Evolutionary conservation across 2,797 vertebrate genomes (phyloP).

Genomic region (Megaceryle alcyon): DNA sequence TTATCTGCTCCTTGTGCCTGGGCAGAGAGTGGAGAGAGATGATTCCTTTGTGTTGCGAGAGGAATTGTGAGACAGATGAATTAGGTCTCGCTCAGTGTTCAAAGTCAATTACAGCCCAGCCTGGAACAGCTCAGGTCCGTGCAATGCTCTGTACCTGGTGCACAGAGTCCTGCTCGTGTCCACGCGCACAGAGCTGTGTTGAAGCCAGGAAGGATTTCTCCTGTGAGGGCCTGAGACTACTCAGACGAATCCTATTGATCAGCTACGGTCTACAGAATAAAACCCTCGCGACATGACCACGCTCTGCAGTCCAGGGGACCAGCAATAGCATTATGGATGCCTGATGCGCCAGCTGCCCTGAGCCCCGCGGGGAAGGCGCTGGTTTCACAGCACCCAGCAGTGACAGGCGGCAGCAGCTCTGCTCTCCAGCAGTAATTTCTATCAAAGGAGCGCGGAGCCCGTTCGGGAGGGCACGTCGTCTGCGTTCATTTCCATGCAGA

Average conservation of each 20-base stretch:
- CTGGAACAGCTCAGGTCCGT: background rate
- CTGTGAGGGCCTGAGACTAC: background rate
- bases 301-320: background rate
- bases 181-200: background rate
- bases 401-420: background rate
- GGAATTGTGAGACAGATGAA: slow-evolving; percentile 19
- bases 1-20: slow-evolving; percentile 56
- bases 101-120: background rate
- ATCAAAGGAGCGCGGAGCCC: background rate
- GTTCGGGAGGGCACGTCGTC: background rate
- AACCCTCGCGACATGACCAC: accelerated
- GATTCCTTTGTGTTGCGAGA: background rate
- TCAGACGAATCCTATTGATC: background rate
- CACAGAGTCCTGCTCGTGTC: accelerated
- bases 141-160: accelerated
- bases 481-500: background rate
- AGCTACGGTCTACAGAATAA: background rate
- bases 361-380: accelerated
- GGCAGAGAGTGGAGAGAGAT: slow-evolving; percentile 4
- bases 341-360: accelerated
- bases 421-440: background rate
- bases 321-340: accelerated
- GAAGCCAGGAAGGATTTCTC: background rate
- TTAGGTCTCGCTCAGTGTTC: background rate
- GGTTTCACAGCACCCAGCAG: background rate